Conservation (phyloP, 2,797 vertebrate genomes). For the Buphagus erythrorhynchus region DNA sequence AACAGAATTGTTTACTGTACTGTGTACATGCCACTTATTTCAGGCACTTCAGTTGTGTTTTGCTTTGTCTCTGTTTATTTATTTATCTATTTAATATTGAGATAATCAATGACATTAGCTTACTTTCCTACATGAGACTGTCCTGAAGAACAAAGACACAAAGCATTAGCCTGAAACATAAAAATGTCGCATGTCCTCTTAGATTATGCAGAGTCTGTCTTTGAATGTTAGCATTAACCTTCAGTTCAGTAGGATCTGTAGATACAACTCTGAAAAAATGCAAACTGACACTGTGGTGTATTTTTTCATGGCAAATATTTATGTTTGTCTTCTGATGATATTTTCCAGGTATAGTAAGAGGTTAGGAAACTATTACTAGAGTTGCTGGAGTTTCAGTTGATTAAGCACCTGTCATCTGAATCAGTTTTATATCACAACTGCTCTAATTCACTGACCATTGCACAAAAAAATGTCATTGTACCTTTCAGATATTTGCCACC, state of each 20-base stretch:
- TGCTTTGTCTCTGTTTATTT: slow-evolving; percentile 2
- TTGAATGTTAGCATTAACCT: slow-evolving; percentile 49
- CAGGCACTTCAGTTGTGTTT: neutral
- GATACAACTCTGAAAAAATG: neutral
- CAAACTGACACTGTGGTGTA: neutral
- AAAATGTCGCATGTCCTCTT: slow-evolving; percentile 24
- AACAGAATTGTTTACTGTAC: slow-evolving; percentile 1
- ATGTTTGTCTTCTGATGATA: slow-evolving; percentile 22
- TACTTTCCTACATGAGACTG: neutral
- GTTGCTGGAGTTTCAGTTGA: slow-evolving; percentile 8
- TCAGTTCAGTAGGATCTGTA: slow-evolving; percentile 22
- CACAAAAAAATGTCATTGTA: neutral
- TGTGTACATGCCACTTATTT: neutral
- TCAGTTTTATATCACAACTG: slow-evolving; percentile 25
- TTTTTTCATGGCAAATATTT: slow-evolving; percentile 22
- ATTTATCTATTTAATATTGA: neutral
- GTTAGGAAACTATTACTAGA: neutral
- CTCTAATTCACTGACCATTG: slow-evolving; percentile 34
- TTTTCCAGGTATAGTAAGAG: slow-evolving; percentile 33
- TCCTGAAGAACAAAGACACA: slow-evolving; percentile 11
- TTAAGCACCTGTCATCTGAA: neutral
- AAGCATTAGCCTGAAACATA: slow-evolving; percentile 3
- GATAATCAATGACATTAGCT: slow-evolving; percentile 10
- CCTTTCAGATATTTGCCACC: neutral
- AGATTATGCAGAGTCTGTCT: slow-evolving; percentile 18